phyloP scores from a whole-genome alignment of 2,888 invertebrate species.

The Ophraella communa region DNA sequence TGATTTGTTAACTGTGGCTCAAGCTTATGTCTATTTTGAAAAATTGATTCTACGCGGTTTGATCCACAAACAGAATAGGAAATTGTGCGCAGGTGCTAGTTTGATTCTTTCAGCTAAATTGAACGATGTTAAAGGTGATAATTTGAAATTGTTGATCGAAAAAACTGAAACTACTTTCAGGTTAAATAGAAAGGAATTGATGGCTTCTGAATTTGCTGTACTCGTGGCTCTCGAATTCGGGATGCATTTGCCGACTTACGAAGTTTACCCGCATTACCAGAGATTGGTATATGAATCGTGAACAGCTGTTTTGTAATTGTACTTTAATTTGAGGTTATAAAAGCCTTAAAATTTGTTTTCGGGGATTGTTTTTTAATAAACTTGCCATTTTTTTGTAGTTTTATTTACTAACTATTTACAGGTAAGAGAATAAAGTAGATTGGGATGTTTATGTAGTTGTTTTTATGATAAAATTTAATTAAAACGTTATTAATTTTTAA shows the following conservation, averaged over 20 bases:
- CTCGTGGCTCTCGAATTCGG: conserved; percentile 94
- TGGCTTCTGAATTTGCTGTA: conserved; percentile 92
- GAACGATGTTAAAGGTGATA: conserved; percentile 94
- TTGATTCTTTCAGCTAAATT: conserved; percentile 93
- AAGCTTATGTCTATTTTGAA: conserved; percentile 98
- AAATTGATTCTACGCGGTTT: conserved; percentile 90
- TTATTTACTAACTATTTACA: no score
- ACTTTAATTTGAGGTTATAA: not conserved
- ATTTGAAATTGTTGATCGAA: conserved; percentile 87
- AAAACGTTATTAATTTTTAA: not conserved
- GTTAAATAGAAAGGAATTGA: conserved; percentile 86
- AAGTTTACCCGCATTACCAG: conserved; percentile 95
- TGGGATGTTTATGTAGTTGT: not conserved
- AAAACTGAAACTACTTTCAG: conserved; percentile 91
- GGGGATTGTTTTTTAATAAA: conserved; percentile 1
- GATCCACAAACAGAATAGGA: conserved; percentile 94
- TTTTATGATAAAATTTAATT: not conserved
- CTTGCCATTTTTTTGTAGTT: conserved; percentile 13
- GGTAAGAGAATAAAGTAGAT: no score
- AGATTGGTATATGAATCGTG: conserved; percentile 91
- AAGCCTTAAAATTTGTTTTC: not conserved
- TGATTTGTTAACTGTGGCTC: conserved; percentile 92
- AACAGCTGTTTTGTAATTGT: conserved; percentile 48
- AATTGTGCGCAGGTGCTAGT: conserved; percentile 94
- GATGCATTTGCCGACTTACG: conserved; percentile 88